Conservation (phyloP, 1,140 invertebrate genomes). For the Brachionus koreanus region DNA sequence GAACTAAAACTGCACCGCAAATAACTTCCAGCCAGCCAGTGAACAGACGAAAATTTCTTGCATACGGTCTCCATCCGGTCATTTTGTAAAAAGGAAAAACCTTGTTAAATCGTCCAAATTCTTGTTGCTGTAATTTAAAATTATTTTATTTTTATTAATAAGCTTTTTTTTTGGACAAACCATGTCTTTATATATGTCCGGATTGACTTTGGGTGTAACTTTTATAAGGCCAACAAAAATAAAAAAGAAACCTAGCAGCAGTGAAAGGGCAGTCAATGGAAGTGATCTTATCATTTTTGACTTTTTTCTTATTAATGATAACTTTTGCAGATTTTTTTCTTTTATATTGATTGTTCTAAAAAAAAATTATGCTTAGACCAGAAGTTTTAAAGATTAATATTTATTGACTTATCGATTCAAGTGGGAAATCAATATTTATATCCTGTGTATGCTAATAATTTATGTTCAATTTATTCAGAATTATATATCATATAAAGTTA, state of each 20-base stretch:
- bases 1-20: conserved; percentile 75
- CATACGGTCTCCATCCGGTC: conserved; percentile 70
- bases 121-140: conserved; percentile 75
- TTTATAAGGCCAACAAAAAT: conserved; percentile 89
- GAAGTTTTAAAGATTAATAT: conserved; percentile 1
- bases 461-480: background rate
- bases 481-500: background rate
- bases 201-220: conserved; percentile 80
- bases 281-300: conserved; percentile 63
- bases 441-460: background rate
- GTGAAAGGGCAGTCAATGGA: conserved; percentile 80
- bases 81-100: conserved; percentile 77
- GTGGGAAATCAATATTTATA: background rate
- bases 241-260: conserved; percentile 88
- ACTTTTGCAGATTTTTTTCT: background rate
- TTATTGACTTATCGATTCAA: background rate
- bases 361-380: background rate
- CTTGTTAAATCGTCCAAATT: conserved; percentile 92
- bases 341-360: background rate
- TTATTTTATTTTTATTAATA: conserved; percentile 44
- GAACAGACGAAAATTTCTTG: conserved; percentile 70
- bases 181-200: conserved; percentile 92
- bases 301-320: background rate
- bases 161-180: conserved; percentile 64
- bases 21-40: conserved; percentile 82